Percentiles rank a stretch among this genome's conserved stretches.
Evolutionary conservation across 2,888 invertebrate species (phyloP).

Genomic region (Melanostoma scalare): DNA sequence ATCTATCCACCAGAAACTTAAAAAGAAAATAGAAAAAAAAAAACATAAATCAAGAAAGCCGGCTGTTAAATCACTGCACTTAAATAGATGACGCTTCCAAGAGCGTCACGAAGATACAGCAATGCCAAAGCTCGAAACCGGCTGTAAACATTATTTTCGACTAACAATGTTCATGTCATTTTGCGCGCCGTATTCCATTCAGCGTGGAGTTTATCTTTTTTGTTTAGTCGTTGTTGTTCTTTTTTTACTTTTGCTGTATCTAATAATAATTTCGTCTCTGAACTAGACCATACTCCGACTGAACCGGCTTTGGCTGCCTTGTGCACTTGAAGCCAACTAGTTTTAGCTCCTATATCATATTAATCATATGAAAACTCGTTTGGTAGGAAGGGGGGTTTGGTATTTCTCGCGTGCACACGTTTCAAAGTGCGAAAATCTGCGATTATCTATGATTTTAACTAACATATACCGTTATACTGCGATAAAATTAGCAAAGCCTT

Average conservation of each 20-base stretch:
- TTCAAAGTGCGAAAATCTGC: conserved; percentile 50
- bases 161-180: conserved; percentile 25
- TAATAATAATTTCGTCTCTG: conserved; percentile 27
- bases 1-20: conserved; percentile 15
- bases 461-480: conserved; percentile 55
- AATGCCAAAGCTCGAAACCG: conserved; percentile 4
- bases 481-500: conserved; percentile 60
- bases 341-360: conserved; percentile 58
- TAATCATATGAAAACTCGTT: conserved; percentile 55
- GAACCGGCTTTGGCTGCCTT: conserved; percentile 52
- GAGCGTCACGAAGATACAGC: conserved; percentile 15
- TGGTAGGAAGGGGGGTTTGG: background rate
- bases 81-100: conserved; percentile 27
- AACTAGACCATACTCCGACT: conserved; percentile 29
- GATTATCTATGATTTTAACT: conserved; percentile 52
- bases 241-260: conserved; percentile 4
- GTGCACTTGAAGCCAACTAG: conserved; percentile 48
- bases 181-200: conserved; percentile 11
- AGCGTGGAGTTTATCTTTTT: conserved; percentile 3
- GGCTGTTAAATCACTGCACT: background rate
- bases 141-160: conserved; percentile 17
- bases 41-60: conserved; percentile 13
- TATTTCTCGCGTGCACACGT: conserved; percentile 49
- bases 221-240: background rate
- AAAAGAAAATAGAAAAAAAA: conserved; percentile 1